Base-by-base conservation (phyloP, 2,797 vertebrate species). In the Borostomias antarcticus region DNA sequence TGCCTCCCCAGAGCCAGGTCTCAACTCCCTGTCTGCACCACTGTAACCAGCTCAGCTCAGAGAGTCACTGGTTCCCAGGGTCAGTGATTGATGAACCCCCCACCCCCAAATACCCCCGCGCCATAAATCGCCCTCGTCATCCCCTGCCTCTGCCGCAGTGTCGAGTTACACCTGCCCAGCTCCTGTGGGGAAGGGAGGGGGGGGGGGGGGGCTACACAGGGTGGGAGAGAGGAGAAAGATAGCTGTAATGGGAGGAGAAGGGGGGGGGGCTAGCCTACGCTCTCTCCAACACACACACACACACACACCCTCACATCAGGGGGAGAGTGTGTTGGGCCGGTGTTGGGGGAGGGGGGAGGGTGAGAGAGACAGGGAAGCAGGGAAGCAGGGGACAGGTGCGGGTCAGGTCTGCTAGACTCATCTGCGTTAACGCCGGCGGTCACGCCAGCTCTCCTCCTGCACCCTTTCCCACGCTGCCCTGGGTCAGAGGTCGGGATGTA, bases 381-480 rank as follows among this genome's bases (percentile, higher is more conserved):
- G 45, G 25, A 6, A 28, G 48, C n/a, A 59, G 68, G 67, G 71
- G 80, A 82, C 84, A 86, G 84, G 84, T 84, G 82, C 70, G 73
- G 64, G 13, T 50, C 64, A 75, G 68, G 70, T 82, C 82, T 86
- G 81, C 64, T 86, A 86, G 69, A 83, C 65, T 81, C 77, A 84
- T 86, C 79, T 82, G 70, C 56, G 64, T 71, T 86, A 86, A 86
- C 82, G 75, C 65, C 29, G 60, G 66, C 58, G 74, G 81, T 84
- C 79, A 84, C 82, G 81, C 79, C 62, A 45, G 64, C 68, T 80
- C 75, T 17, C 23, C 65, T 60, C 53, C 23, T 32, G 58, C 60
- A 50, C 60, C 57, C 72, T 80, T 84, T 86, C 84, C 84, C 81
- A 83, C 84, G 82, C 70, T 80, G 71, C 63, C 50, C 1, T 48